Percentiles rank a stretch among this genome's conserved stretches.
Evolutionary conservation across 2,797 vertebrate species (phyloP).

Genomic region (Sebastes kiyomatsui): DNA sequence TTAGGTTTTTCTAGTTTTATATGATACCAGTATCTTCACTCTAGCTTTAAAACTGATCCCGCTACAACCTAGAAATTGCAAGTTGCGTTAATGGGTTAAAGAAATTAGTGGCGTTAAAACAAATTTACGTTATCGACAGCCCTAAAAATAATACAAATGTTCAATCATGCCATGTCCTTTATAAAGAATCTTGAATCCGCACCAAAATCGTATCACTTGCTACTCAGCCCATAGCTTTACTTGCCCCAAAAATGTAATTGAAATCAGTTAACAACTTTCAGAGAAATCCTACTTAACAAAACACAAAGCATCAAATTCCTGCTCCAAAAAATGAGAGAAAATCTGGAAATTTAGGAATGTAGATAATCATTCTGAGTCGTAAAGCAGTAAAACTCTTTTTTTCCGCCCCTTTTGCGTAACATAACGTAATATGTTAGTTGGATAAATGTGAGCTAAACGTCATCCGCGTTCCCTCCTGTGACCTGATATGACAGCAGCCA

Average conservation of each 20-base stretch:
- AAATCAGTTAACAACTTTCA: not conserved
- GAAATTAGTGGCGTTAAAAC: too few relatives aligned
- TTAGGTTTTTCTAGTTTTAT: too few relatives aligned
- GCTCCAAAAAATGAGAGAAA: too few relatives aligned
- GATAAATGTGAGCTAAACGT: not conserved
- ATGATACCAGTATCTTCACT: too few relatives aligned
- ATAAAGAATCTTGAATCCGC: not conserved
- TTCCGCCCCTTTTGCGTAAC: not conserved
- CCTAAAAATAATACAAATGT: not conserved
- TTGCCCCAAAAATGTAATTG: not conserved
- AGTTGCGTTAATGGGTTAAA: too few relatives aligned
- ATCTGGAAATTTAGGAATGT: too few relatives aligned
- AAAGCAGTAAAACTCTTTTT: not conserved
- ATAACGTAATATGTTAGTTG: not conserved
- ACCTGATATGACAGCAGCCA: slow-evolving; percentile 31
- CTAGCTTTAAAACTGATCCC: too few relatives aligned
- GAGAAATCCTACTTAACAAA: too few relatives aligned
- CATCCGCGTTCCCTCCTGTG: not conserved
- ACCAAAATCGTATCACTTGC: not conserved
- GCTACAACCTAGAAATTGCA: too few relatives aligned
- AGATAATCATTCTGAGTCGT: not conserved
- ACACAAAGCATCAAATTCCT: too few relatives aligned
- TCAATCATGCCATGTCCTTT: not conserved
- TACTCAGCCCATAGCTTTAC: not conserved
- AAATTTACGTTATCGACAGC: rapidly evolving